Conservation (phyloP, 2,797 vertebrate species). For the Hydrocynus forskahlii region DNA sequence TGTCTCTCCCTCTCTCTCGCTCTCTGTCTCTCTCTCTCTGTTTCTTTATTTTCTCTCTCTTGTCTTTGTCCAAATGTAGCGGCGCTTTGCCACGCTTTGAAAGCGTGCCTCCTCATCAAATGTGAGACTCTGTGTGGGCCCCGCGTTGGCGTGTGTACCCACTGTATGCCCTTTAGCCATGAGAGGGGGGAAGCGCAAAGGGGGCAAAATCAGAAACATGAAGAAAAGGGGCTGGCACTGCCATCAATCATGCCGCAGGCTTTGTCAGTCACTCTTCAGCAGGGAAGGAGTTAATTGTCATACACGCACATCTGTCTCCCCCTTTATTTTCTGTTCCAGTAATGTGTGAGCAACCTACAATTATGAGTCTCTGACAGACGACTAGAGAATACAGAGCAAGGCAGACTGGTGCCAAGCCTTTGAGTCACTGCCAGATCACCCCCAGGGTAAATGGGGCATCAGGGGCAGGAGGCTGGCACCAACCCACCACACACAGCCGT, state of each 20-base stretch:
- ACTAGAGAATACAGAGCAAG: conserved; percentile 31
- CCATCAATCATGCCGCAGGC: conserved; percentile 47
- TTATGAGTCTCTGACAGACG: conserved; percentile 51
- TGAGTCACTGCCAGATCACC: conserved; percentile 53
- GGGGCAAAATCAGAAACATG: conserved; percentile 28
- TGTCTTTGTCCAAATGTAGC: conserved; percentile 65
- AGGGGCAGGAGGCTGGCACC: conserved; percentile 50
- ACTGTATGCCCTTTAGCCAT: conserved; percentile 46
- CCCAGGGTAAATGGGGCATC: conserved; percentile 46
- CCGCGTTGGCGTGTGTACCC: conserved; percentile 37
- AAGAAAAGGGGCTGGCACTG: conserved; percentile 17
- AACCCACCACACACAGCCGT: conserved; percentile 19
- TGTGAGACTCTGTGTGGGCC: conserved; percentile 32
- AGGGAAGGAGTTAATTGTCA: conserved; percentile 58
- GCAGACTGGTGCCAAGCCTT: conserved; percentile 48
- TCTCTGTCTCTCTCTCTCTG: conserved; percentile 38
- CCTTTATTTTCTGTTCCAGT: conserved; percentile 52
- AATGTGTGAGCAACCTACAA: conserved; percentile 45
- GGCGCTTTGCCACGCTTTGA: conserved; percentile 69
- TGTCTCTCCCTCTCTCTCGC: conserved; percentile 26
- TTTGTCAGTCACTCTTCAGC: conserved; percentile 40
- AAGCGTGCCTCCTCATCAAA: conserved; percentile 64
- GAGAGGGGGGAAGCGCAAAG: background rate
- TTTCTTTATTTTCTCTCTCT: conserved; percentile 58
- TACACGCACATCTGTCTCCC: conserved; percentile 50